Evolutionary conservation across 2,113 vertebrate genomes (phyloP).

Genomic region (Poecilia latipinna): DNA sequence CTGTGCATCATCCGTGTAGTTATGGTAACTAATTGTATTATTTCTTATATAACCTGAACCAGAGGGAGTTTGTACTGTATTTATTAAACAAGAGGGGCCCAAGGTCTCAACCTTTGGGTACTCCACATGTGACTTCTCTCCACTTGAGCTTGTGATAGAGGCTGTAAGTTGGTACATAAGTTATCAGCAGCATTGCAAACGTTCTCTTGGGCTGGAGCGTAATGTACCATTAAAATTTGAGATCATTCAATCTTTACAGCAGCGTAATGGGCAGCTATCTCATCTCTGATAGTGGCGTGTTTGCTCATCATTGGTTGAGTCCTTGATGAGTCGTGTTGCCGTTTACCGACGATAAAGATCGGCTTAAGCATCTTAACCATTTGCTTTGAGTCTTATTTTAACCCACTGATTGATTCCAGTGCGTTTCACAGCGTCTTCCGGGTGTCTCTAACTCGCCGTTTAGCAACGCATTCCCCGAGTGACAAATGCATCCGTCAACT

Average conservation of each 20-base stretch:
- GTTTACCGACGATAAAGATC: not conserved
- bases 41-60: too few species aligned
- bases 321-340: not conserved
- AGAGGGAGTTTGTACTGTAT: too few species aligned
- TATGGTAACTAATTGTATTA: too few species aligned
- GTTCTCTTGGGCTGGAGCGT: not conserved
- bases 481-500: not conserved
- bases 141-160: conserved; percentile 11
- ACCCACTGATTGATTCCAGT: not conserved
- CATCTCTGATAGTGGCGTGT: not conserved
- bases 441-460: not conserved
- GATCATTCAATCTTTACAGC: not conserved
- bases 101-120: too few species aligned
- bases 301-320: conserved; percentile 3
- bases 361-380: not conserved
- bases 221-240: not conserved
- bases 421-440: not conserved
- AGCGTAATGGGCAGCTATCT: not conserved
- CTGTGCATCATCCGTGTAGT: too few species aligned
- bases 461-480: conserved; percentile 8
- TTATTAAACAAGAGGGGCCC: too few species aligned
- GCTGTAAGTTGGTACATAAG: conserved; percentile 3
- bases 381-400: not conserved
- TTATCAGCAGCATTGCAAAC: not conserved
- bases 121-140: conserved; percentile 2